phyloP scores from a whole-genome alignment of 2,113 vertebrate genomes.

The Otocyon megalotis region DNA sequence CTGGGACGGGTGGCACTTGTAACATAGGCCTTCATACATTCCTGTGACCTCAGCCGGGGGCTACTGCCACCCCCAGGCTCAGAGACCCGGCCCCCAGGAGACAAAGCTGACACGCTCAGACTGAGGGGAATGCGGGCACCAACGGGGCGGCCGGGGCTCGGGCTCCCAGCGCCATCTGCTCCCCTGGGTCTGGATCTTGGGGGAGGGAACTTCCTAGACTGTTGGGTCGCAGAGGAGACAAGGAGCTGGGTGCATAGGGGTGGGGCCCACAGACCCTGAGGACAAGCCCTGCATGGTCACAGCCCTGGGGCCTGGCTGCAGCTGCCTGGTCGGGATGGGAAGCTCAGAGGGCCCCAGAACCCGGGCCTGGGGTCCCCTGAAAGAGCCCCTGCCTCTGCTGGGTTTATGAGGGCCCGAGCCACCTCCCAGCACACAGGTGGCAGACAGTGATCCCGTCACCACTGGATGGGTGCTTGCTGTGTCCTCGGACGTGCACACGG shows the following conservation, averaged over 20 bases:
- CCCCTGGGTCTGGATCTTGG: background rate
- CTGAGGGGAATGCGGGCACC: background rate
- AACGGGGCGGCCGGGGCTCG: background rate
- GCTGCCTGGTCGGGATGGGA: background rate
- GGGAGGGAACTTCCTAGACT: background rate
- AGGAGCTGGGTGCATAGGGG: background rate
- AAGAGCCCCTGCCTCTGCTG: background rate
- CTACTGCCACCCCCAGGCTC: fast-evolving
- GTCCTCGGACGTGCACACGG: fast-evolving
- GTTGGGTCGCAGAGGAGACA: background rate
- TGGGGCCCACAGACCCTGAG: background rate
- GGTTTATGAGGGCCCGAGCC: background rate
- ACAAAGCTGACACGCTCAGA: fast-evolving
- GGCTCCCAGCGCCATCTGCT: background rate
- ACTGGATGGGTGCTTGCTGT: background rate
- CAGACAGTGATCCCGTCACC: too few relatives aligned
- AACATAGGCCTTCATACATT: fast-evolving
- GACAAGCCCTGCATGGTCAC: too few relatives aligned
- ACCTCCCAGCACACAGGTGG: fast-evolving
- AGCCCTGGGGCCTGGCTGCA: background rate
- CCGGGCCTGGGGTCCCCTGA: background rate
- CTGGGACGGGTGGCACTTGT: fast-evolving
- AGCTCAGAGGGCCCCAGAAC: background rate
- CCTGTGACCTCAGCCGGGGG: background rate
- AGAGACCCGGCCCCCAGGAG: fast-evolving